Conservation (phyloP, 1,140 invertebrate genomes). For the Pantala flavescens region DNA sequence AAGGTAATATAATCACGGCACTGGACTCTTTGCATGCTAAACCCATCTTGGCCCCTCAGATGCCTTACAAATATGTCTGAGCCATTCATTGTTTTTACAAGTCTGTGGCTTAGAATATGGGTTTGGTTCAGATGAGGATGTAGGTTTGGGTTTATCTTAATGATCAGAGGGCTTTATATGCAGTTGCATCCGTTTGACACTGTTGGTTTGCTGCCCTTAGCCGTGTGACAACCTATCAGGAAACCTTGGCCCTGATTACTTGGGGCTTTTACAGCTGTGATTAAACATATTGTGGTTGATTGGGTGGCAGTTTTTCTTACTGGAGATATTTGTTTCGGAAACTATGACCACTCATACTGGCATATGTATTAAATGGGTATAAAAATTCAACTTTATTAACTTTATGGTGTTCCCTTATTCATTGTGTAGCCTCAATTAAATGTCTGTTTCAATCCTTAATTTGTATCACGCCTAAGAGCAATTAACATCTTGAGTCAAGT, state of each 20-base stretch:
- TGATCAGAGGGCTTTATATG: neutral
- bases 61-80: neutral
- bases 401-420: neutral
- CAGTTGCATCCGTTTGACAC: neutral
- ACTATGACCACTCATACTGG: neutral
- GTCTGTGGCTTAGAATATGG: neutral
- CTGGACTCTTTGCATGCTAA: neutral
- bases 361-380: neutral
- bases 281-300: neutral
- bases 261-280: neutral
- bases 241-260: neutral
- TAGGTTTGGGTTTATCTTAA: neutral
- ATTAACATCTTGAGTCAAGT: too few species aligned
- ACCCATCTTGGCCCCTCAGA: neutral
- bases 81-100: neutral
- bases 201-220: neutral
- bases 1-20: neutral
- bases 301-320: slow-evolving; percentile 5
- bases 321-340: neutral
- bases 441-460: neutral
- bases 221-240: neutral
- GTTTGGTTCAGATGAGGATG: neutral
- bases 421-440: neutral
- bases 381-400: neutral
- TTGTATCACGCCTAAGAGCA: neutral